Percentiles rank a stretch among this genome's conserved stretches.
Conservation (phyloP, 2,797 vertebrate genomes). For the Poeciliopsis gracilis region DNA sequence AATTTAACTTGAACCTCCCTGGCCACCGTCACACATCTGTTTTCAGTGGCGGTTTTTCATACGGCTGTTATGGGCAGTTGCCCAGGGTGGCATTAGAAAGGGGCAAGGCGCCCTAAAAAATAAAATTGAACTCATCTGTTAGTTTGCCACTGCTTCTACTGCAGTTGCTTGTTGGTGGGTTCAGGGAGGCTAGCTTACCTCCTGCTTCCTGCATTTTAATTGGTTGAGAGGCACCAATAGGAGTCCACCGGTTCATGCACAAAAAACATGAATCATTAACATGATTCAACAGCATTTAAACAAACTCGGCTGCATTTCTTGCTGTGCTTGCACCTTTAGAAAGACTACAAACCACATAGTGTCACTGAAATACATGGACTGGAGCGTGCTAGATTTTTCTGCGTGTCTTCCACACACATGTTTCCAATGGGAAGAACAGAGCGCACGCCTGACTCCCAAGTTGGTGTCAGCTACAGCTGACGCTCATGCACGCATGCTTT, state of each 20-base stretch:
- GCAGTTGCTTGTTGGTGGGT: no score
- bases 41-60: no score
- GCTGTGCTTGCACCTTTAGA: not conserved
- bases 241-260: not conserved
- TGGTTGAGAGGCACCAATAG: no score
- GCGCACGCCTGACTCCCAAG: constrained; percentile 58
- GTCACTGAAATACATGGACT: constrained; percentile 25
- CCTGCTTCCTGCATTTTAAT: no score
- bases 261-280: not conserved
- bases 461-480: constrained; percentile 56
- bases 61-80: no score
- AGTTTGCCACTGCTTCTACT: no score
- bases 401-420: constrained; percentile 76
- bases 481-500: constrained; percentile 26
- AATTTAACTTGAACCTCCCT: not conserved
- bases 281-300: not conserved
- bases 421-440: constrained; percentile 72
- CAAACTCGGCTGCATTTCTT: not conserved
- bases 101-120: no score
- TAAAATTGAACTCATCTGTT: no score
- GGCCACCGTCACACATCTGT: not conserved
- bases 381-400: constrained; percentile 52
- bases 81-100: no score
- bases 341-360: not conserved
- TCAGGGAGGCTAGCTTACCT: no score